These are phyloP conservation scores for Amblyjoppa proteus DNA, from an alignment of 2,888 invertebrate genomes.

Conservation along the genomic window DNA sequence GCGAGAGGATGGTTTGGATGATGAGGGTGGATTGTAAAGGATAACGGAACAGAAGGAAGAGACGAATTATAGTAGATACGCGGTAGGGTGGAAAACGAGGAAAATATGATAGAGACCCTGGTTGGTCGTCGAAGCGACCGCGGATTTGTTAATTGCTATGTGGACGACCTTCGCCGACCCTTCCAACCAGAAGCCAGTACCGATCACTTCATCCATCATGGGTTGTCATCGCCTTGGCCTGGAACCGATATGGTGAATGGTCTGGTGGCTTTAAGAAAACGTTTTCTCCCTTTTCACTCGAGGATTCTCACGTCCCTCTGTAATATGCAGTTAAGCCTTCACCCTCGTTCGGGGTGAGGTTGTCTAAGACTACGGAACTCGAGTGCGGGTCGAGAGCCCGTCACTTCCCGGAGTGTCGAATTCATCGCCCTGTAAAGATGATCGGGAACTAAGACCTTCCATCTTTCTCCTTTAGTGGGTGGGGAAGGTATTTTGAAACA, in stretches of 20 bases:
- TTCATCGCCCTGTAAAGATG: slow-evolving; percentile 48
- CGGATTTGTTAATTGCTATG: slow-evolving; percentile 52
- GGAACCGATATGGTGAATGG: slow-evolving; percentile 34
- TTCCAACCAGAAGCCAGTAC: not conserved
- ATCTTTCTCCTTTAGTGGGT: not conserved
- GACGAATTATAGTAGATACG: slow-evolving; percentile 26
- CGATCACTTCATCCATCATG: slow-evolving; percentile 38
- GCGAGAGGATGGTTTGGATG: slow-evolving; percentile 23
- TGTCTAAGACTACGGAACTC: slow-evolving; percentile 29
- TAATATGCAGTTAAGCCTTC: slow-evolving; percentile 43
- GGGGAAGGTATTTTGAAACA: not conserved
- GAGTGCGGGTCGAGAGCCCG: slow-evolving; percentile 38
- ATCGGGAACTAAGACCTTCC: not conserved
- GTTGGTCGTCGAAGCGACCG: slow-evolving; percentile 28
- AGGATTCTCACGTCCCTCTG: slow-evolving; percentile 44
- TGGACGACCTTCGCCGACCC: slow-evolving; percentile 26
- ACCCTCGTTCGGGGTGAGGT: slow-evolving; percentile 46
- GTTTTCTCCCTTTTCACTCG: slow-evolving; percentile 26
- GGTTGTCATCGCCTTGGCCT: slow-evolving; percentile 6
- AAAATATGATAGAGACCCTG: slow-evolving; percentile 24
- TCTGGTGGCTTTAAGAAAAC: slow-evolving; percentile 44
- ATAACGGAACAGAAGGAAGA: slow-evolving; percentile 30
- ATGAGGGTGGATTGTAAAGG: slow-evolving; percentile 27
- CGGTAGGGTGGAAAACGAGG: slow-evolving; percentile 42
- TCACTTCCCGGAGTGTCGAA: slow-evolving; percentile 55